Evolutionary conservation across 2,113 vertebrate genomes (phyloP).

Genomic region (Struthio camelus): DNA sequence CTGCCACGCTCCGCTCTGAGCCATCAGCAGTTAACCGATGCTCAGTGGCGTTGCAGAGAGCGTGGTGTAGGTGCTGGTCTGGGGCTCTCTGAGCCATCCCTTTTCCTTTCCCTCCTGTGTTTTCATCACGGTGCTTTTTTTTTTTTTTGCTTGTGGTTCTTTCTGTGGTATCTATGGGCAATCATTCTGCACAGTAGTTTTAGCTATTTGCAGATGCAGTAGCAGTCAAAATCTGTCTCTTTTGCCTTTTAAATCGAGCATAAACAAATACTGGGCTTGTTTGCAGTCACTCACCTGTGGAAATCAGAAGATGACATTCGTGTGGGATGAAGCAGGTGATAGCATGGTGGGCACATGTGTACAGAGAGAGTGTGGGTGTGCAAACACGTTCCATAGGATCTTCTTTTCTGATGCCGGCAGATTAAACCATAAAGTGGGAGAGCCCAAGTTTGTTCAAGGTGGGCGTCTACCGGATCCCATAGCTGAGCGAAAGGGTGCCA

Average conservation of each 20-base stretch:
- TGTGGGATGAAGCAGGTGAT: background rate
- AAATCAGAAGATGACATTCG: background rate
- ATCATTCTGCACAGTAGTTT: background rate
- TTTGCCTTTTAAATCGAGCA: background rate
- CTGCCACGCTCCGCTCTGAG: background rate
- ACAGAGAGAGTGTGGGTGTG: fast-evolving
- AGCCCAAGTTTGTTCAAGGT: background rate
- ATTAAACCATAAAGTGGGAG: fast-evolving
- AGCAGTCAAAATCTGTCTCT: background rate
- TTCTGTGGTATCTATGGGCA: background rate
- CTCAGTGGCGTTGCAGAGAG: background rate
- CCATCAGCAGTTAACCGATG: background rate
- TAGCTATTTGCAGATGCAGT: background rate
- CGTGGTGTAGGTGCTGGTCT: background rate
- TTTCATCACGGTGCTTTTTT: fast-evolving
- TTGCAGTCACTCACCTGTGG: background rate
- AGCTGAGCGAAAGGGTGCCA: fast-evolving
- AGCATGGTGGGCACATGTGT: fast-evolving
- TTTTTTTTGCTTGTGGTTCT: background rate
- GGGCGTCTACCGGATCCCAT: background rate
- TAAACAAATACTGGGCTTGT: background rate
- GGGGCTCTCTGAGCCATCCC: background rate
- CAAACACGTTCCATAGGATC: background rate
- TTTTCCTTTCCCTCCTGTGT: background rate
- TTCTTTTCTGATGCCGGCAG: background rate